Conservation (phyloP, 2,113 vertebrate genomes). For the Mormyrus lacerda region DNA sequence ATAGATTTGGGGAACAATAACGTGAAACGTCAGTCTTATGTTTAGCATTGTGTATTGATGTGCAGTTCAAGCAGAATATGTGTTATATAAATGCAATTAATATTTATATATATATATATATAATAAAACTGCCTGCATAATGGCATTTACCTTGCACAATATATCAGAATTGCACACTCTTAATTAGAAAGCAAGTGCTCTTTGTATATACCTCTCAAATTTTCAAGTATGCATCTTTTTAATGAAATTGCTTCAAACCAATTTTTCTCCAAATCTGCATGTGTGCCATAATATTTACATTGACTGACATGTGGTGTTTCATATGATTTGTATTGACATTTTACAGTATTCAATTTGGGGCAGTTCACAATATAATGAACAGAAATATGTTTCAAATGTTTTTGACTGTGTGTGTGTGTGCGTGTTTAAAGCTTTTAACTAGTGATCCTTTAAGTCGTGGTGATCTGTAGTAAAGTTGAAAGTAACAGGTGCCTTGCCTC, state of each 20-base stretch:
- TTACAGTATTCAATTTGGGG: background rate
- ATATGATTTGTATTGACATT: background rate
- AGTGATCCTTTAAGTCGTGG: background rate
- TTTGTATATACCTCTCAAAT: background rate
- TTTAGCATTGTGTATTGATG: background rate
- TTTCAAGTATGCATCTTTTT: background rate
- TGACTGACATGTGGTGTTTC: background rate
- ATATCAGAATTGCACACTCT: too few relatives aligned
- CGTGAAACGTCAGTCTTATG: background rate
- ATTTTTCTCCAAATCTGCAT: background rate
- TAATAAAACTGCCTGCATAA: background rate
- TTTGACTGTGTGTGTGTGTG: background rate
- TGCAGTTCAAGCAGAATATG: background rate
- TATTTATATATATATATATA: too few relatives aligned
- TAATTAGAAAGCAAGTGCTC: background rate
- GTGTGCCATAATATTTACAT: background rate
- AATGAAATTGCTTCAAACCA: background rate
- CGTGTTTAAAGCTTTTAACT: background rate
- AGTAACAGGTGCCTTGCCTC: background rate
- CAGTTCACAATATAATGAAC: background rate
- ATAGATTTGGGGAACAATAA: background rate
- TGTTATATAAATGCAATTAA: too few relatives aligned
- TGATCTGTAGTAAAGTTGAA: background rate
- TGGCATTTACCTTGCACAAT: background rate
- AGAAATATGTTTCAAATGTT: background rate